These are phyloP conservation scores for Oenanthe melanoleuca DNA, from an alignment of 2,113 vertebrate genomes.

Conservation along the genomic window DNA sequence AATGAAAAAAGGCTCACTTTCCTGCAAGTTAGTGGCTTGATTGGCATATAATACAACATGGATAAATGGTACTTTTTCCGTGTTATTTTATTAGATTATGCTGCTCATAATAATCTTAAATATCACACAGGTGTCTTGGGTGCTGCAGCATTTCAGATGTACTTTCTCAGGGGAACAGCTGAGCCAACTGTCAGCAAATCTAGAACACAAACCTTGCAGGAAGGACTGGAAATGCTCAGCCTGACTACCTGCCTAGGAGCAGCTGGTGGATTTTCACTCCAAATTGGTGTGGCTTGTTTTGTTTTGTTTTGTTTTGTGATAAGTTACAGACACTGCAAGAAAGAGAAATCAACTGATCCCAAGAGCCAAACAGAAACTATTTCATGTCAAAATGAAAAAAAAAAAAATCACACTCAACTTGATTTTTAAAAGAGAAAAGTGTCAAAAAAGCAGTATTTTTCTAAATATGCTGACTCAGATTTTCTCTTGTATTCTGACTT, in stretches of 20 bases:
- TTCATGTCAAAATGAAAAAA: neutral
- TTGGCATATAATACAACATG: neutral
- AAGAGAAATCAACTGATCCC: neutral
- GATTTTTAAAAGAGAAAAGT: fast-evolving
- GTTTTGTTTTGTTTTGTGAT: neutral
- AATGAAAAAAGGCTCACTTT: too few species aligned
- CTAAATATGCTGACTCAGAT: neutral
- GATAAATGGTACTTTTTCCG: neutral
- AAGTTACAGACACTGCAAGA: neutral
- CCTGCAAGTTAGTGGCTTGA: neutral
- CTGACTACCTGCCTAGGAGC: neutral
- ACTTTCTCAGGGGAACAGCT: neutral
- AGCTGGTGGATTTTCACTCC: neutral
- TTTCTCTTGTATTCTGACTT: neutral
- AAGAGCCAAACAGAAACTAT: neutral
- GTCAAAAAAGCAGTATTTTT: neutral
- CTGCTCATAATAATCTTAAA: neutral
- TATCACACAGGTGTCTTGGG: neutral
- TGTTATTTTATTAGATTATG: neutral
- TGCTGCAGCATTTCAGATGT: neutral
- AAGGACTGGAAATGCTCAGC: neutral
- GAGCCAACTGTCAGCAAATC: neutral
- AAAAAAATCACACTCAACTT: neutral
- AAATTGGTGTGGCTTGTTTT: neutral
- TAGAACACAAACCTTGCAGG: neutral